Evolutionary conservation across 2,797 vertebrate genomes (phyloP).

Genomic region (Rhynchotus rufescens): DNA sequence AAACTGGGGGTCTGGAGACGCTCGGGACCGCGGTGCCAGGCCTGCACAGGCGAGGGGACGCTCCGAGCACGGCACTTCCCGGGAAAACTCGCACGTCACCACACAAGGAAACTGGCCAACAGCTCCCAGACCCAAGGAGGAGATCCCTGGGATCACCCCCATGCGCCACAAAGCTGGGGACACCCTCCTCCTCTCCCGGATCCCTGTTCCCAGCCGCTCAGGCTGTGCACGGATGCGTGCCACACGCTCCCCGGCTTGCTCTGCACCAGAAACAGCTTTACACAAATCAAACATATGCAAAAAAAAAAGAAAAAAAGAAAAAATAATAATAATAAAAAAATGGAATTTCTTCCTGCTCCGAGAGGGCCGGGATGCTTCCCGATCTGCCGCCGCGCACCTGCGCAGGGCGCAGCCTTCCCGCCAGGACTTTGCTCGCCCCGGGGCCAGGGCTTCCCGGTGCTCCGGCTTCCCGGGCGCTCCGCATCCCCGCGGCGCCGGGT

Average conservation of each 20-base stretch:
- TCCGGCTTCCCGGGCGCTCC: neutral
- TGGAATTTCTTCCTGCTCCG: too few species aligned
- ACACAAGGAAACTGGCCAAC: neutral
- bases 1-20: neutral
- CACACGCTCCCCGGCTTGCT: neutral
- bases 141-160: neutral
- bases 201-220: neutral
- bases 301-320: too few species aligned
- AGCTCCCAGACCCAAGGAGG: fast-evolving
- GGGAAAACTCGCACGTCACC: neutral
- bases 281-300: too few species aligned
- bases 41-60: neutral
- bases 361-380: too few species aligned
- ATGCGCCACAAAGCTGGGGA: neutral
- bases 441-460: neutral
- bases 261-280: fast-evolving
- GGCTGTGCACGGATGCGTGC: fast-evolving
- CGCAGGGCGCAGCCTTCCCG: neutral
- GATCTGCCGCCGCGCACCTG: neutral
- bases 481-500: neutral
- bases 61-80: fast-evolving
- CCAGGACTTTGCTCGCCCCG: neutral
- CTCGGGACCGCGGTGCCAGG: neutral
- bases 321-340: too few species aligned
- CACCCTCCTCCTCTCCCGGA: neutral